Evolutionary conservation across 2,888 invertebrate genomes (phyloP), one percentile per base, ranked within the genome.

Genomic region (Drosophila rellima): DNA sequence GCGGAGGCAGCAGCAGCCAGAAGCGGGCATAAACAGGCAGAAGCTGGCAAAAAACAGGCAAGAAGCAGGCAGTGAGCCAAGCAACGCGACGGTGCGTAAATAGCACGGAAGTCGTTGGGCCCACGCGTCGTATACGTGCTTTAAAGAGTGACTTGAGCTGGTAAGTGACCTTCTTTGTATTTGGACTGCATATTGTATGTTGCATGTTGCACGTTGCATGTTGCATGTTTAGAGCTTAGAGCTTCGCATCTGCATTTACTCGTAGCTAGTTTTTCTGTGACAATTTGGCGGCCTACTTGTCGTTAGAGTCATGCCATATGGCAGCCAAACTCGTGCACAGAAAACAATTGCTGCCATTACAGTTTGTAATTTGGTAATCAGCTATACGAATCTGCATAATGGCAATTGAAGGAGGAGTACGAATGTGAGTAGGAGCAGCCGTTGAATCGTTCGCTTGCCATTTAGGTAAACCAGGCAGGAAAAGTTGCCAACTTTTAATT

Each of bases 401-500:
- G 83, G 81, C 82, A 84, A 89, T 84, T 74, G 82, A 59, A 70
- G 82, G 64, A 75, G 65, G 20, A 31, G 50, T 0, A 55, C n/a
- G 33, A 44, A 11, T 17, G 13, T 17, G 7, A 57, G 54, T 8
- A 20, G 50, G 2, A 56, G 71, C 40, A 64, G 66, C 50, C 51
- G 55, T 44, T 40, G 55, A 59, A 71, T 47, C 50, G 71, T 20
- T 33, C 18, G 48, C 33, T 39, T 71, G 67, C 69, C 80, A 74
- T 83, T 86, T 88, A 84, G 83, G 89, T 88, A 77, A 89, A 82
- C 74, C 82, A 76, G 75, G 82, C 80, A 87, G 82, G 85, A 89
- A 90, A 90, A 90, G 88, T 90, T 90, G 82, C 76, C 74, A 90
- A 90, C 88, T 90, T 90, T 90, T 89, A 90, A 90, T 90, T 90